Evolutionary conservation across 1,140 invertebrate genomes (phyloP).

Genomic region (Periplaneta americana): DNA sequence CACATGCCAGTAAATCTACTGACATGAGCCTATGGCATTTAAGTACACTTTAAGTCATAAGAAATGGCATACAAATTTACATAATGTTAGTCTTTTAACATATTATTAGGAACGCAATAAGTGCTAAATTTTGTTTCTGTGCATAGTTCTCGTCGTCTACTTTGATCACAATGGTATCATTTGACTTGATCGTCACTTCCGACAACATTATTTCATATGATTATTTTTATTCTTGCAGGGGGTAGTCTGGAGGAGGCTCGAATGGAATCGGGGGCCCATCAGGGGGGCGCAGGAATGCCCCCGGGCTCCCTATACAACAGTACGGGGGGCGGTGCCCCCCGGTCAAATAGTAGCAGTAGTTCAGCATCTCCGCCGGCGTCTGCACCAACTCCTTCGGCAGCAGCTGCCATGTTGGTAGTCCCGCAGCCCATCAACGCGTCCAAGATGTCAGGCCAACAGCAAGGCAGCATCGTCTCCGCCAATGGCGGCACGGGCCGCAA

Average conservation of each 20-base stretch:
- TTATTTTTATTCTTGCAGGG: background rate
- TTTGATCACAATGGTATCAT: too few species aligned
- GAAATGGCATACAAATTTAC: too few species aligned
- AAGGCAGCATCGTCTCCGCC: constrained; percentile 41
- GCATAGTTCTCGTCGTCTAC: too few species aligned
- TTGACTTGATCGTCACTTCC: too few species aligned
- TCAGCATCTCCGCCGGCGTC: constrained; percentile 3
- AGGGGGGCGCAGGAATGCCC: background rate
- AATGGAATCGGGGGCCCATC: background rate
- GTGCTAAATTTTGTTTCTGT: too few species aligned
- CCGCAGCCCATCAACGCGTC: constrained; percentile 85
- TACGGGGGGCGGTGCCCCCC: background rate
- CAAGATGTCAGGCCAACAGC: constrained; percentile 54
- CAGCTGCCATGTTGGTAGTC: constrained; percentile 69
- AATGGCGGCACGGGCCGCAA: constrained; percentile 55
- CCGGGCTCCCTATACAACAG: background rate
- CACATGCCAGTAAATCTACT: too few species aligned
- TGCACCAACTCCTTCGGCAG: constrained; percentile 34
- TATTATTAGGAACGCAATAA: too few species aligned
- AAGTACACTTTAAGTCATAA: too few species aligned
- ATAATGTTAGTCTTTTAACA: too few species aligned
- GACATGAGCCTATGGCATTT: too few species aligned
- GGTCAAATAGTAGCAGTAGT: constrained; percentile 8
- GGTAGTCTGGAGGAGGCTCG: constrained; percentile 3
- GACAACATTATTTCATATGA: too few species aligned